Evolutionary conservation across 2,797 vertebrate genomes (phyloP).

Genomic region (Varecia variegata): DNA sequence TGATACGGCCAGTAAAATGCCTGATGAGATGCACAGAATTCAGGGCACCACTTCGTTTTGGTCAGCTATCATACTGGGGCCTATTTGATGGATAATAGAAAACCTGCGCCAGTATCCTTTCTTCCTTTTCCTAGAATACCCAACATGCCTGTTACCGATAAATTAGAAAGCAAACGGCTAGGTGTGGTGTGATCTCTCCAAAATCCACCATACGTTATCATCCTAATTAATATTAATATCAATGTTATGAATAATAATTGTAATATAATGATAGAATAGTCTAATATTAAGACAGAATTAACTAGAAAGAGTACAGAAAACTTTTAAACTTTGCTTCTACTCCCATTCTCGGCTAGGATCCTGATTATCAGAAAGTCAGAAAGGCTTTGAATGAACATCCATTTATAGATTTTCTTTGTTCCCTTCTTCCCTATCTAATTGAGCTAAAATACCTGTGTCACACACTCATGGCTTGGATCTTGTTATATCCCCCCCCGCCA

Average conservation of each 20-base stretch:
- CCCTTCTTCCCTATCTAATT: not conserved
- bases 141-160: not conserved
- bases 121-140: not conserved
- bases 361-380: constrained; percentile 5
- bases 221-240: not conserved
- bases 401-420: not conserved
- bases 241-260: not conserved
- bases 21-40: not conserved
- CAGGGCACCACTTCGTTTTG: not conserved
- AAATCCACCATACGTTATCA: not conserved
- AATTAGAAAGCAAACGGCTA: not conserved
- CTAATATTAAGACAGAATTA: not conserved
- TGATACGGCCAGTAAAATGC: not conserved
- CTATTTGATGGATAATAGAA: not conserved
- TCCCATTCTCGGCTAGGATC: not conserved
- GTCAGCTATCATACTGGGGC: not conserved
- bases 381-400: not conserved
- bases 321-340: not conserved
- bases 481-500: not conserved
- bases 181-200: not conserved
- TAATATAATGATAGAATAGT: not conserved
- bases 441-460: not conserved
- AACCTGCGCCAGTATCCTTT: rapidly evolving
- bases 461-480: not conserved
- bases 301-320: not conserved